Base-by-base conservation (phyloP, 2,888 invertebrate species). In the Scaptomyza cyrtandrae region DNA sequence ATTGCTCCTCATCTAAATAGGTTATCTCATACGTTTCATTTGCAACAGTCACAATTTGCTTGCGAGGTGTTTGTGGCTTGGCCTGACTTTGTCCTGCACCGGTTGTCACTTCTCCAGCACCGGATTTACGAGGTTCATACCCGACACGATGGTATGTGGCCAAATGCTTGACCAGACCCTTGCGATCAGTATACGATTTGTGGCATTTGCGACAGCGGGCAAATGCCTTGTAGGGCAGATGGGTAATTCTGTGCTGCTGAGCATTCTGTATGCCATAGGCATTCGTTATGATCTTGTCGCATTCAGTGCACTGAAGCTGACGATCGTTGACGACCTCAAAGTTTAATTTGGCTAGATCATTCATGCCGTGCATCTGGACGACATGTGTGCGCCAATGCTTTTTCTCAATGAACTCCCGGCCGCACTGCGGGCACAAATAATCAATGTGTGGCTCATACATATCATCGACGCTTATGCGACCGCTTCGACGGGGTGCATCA, bases 241-340 rank as follows among this genome's bases (percentile, higher is more conserved):
- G 90, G 0, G 90, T 90, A 33, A 90, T 89, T 33, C 89, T 78
- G 69, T 90, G 90, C 56, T 90, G 90, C 61, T 90, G 90, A 0
- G 90, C 90, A 75, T 90, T 90, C 71, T 90, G 90, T 60, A 90
- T 89, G 10, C 90, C 90, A 60, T 90, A 90, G 0, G 90, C 90
- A 56, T 90, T 90, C 10, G 90, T 90, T 6, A 90, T 90, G 29
- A 90, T 86, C 66, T 90, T 90, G 5, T 86, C 82, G 62, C 90
- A 90, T 53, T 90, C 89, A 4, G 81, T 83, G 65, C 90, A 90
- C 46, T 82, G 89, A 5, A 90, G 63, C 59, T 90, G 90, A 4
- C 89, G 84, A 16, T 91, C 91, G 41, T 82, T 90, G 27, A 90
- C 71, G 16, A 83, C 72, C 49, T 83, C 86, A 55, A 90, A 90